Percentiles rank a stretch among this genome's conserved stretches.
phyloP scores from a whole-genome alignment of 2,797 vertebrate species.

The Tenualosa thibaudeaui region DNA sequence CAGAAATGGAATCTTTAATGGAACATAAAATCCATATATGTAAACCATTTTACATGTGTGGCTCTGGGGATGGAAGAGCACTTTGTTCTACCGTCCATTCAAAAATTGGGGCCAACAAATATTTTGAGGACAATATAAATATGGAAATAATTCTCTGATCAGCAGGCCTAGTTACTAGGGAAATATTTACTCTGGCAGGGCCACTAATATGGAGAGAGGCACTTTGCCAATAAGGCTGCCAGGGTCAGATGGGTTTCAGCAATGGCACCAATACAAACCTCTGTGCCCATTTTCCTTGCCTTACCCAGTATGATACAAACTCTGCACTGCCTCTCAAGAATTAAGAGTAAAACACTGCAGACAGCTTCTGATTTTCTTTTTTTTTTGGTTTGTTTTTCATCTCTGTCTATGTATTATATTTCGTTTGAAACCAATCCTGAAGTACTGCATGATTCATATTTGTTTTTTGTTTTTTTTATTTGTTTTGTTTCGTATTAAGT shows the following conservation, averaged over 20 bases:
- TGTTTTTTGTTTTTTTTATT: background rate
- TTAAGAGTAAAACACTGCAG: background rate
- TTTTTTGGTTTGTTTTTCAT: background rate
- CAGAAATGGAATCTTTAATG: background rate
- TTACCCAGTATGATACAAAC: slow-evolving; percentile 29
- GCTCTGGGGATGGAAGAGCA: slow-evolving; percentile 41
- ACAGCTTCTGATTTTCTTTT: slow-evolving; percentile 13
- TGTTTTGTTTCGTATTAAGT: background rate
- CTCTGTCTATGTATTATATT: background rate
- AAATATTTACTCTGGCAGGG: slow-evolving; percentile 58
- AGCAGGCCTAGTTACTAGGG: slow-evolving; percentile 56
- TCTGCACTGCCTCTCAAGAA: background rate
- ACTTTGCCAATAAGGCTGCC: slow-evolving; percentile 44
- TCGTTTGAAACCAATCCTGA: background rate
- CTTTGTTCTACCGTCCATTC: slow-evolving; percentile 41
- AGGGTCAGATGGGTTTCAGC: slow-evolving; percentile 35
- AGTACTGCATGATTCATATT: background rate
- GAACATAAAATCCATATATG: background rate
- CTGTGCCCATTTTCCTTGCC: slow-evolving; percentile 31
- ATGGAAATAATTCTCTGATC: slow-evolving; percentile 54
- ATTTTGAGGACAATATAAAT: slow-evolving; percentile 58
- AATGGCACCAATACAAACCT: slow-evolving; percentile 36
- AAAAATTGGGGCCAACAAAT: slow-evolving; percentile 49
- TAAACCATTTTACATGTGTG: background rate
- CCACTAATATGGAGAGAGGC: slow-evolving; percentile 54